phyloP scores from a whole-genome alignment of 2,888 invertebrate species.

The Lysandra bellargus region DNA sequence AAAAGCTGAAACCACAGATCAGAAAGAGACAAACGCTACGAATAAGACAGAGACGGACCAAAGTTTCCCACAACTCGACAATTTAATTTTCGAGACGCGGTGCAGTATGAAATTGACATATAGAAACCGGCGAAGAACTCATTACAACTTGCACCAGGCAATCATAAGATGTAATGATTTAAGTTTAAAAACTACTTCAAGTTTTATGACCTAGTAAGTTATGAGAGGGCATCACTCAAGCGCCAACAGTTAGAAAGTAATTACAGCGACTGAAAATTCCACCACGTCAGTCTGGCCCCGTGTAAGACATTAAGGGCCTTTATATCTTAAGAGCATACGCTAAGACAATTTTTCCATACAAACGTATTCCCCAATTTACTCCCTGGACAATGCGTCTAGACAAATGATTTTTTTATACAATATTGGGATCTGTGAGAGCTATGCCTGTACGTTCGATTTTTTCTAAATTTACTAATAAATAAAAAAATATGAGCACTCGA shows the following conservation, averaged over 20 bases:
- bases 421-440: too few species aligned
- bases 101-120: conserved; percentile 4
- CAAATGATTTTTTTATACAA: too few species aligned
- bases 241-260: neutral
- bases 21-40: neutral
- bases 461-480: too few species aligned
- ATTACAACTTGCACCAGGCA: neutral
- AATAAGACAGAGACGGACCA: neutral
- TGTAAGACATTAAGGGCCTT: neutral
- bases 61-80: neutral
- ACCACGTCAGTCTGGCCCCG: too few species aligned
- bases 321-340: too few species aligned
- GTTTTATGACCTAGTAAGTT: neutral
- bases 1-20: neutral
- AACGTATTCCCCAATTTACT: too few species aligned
- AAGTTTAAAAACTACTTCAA: neutral
- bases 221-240: neutral
- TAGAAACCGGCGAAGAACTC: neutral
- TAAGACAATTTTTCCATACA: too few species aligned
- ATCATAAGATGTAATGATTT: neutral
- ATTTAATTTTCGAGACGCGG: neutral
- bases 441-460: too few species aligned
- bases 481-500: too few species aligned
- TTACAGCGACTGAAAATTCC: neutral
- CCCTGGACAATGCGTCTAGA: too few species aligned